Percentiles rank a stretch among this genome's conserved stretches.
Conservation (phyloP, 2,797 vertebrate genomes). For the Sebastiscus albofasciatus region DNA sequence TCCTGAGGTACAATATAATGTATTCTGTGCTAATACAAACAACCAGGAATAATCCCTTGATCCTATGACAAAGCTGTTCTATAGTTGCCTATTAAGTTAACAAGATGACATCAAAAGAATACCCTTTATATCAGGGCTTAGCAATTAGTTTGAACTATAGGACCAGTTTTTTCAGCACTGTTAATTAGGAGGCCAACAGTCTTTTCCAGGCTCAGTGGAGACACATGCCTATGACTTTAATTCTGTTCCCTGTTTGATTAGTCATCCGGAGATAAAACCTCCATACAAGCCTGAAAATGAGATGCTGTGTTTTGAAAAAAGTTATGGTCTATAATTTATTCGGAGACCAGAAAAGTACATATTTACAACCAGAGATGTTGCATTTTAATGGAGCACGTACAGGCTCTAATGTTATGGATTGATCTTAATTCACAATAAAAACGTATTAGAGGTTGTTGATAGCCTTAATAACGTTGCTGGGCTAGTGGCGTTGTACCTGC, state of each 20-base stretch:
- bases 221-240: background rate
- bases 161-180: background rate
- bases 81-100: background rate
- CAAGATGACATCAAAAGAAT: constrained; percentile 3
- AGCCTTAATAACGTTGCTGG: background rate
- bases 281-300: background rate
- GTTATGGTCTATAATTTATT: background rate
- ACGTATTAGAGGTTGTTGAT: background rate
- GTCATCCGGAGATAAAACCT: background rate
- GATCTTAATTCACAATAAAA: background rate
- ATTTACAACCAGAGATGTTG: background rate
- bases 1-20: background rate
- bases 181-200: background rate
- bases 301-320: background rate
- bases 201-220: background rate
- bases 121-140: background rate
- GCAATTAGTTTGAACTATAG: background rate
- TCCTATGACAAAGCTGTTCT: background rate
- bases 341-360: background rate
- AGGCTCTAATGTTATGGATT: background rate
- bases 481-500: background rate
- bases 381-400: background rate
- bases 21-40: background rate
- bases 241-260: background rate
- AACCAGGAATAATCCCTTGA: background rate